Evolutionary conservation across 2,797 vertebrate species (phyloP).

Genomic region (Onychomys leucogaster): DNA sequence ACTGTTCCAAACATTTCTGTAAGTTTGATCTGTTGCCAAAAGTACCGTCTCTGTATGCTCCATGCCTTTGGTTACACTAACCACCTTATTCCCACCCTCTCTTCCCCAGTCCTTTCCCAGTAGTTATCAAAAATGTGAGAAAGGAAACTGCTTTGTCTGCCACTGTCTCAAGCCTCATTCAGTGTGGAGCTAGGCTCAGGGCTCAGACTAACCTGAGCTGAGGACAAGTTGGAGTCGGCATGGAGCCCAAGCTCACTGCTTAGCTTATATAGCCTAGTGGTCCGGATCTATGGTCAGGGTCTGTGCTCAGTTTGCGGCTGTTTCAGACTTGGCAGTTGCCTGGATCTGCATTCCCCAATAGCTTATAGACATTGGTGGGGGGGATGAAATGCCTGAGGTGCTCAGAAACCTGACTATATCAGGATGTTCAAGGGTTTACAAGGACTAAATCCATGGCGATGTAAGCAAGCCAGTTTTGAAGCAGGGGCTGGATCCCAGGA

Average conservation of each 20-base stretch:
- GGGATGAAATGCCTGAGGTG: background rate
- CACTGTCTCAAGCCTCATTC: conserved; percentile 29
- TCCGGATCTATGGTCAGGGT: background rate
- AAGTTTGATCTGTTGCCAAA: conserved; percentile 32
- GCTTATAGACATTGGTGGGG: background rate
- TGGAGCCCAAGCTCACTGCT: background rate
- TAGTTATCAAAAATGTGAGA: conserved; percentile 3
- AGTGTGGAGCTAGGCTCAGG: background rate
- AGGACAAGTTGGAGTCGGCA: background rate
- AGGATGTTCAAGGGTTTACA: background rate
- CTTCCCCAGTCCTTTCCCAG: conserved; percentile 8
- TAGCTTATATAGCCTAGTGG: background rate
- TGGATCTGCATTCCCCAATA: conserved; percentile 3
- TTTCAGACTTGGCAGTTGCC: background rate
- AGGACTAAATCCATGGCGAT: background rate
- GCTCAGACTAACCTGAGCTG: background rate
- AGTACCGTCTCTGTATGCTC: background rate
- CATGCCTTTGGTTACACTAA: conserved; percentile 6
- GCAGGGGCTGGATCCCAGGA: background rate
- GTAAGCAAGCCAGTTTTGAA: background rate
- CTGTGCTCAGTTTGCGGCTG: background rate
- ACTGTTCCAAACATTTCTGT: conserved; percentile 1
- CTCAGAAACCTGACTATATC: background rate
- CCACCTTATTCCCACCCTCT: background rate
- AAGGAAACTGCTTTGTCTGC: conserved; percentile 42